Evolutionary conservation across 2,797 vertebrate genomes (phyloP).

Genomic region (Diplodus sargus): DNA sequence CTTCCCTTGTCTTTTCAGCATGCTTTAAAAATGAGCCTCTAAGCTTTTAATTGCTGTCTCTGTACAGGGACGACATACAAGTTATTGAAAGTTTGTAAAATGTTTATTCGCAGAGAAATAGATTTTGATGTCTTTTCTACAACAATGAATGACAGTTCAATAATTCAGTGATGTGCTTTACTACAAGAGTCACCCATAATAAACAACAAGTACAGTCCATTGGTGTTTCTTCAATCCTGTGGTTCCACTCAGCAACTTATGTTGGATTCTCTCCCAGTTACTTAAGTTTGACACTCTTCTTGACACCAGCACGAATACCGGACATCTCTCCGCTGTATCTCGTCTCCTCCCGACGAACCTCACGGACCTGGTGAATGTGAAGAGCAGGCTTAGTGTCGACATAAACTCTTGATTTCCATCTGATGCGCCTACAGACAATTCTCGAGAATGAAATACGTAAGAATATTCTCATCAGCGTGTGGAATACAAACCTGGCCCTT

Average conservation of each 20-base stretch:
- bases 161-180: constrained; percentile 8
- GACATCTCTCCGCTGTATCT: constrained; percentile 92
- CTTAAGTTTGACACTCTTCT: constrained; percentile 94
- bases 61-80: constrained; percentile 8
- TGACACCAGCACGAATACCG: constrained; percentile 96
- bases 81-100: constrained; percentile 27
- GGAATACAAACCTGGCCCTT: constrained; percentile 90
- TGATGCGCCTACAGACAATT: not conserved
- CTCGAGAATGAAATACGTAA: not conserved
- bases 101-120: constrained; percentile 55
- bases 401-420: not conserved
- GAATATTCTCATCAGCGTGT: not conserved
- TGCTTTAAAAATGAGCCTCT: constrained; percentile 13
- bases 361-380: constrained; percentile 85
- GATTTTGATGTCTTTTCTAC: constrained; percentile 24
- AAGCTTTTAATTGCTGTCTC: not conserved
- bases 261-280: constrained; percentile 66
- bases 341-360: constrained; percentile 88
- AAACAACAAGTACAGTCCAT: constrained; percentile 33
- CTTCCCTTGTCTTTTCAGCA: constrained; percentile 22
- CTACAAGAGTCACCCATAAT: constrained; percentile 28
- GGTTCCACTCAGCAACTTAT: not conserved
- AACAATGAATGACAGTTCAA: constrained; percentile 1
- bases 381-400: not conserved
- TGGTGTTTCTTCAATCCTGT: not conserved